phyloP scores from a whole-genome alignment of 2,113 vertebrate species.

The Ctenodactylus gundi region DNA sequence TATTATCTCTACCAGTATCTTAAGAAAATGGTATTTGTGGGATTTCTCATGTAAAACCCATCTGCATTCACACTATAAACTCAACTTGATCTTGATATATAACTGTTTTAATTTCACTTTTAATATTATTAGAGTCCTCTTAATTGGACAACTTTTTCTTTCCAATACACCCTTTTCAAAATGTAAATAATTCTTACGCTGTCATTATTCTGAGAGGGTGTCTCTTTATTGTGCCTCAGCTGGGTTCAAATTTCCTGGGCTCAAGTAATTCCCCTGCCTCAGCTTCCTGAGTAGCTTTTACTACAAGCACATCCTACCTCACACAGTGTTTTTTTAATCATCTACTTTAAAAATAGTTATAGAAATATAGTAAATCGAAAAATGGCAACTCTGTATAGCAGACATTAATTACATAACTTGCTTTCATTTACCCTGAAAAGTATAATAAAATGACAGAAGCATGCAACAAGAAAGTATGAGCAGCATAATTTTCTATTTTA shows the following conservation, averaged over 20 bases:
- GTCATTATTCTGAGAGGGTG: background rate
- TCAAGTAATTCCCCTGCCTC: too few relatives aligned
- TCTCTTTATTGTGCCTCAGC: background rate
- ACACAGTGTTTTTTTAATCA: background rate
- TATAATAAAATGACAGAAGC: background rate
- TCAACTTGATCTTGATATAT: background rate
- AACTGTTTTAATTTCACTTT: background rate
- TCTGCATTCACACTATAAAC: background rate
- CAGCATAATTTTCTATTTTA: background rate
- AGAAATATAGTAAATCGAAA: background rate
- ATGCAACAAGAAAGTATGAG: background rate
- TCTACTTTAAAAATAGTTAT: background rate
- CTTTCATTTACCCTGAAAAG: background rate
- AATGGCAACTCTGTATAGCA: background rate
- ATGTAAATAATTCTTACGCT: background rate
- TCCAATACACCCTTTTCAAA: background rate
- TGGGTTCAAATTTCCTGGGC: too few relatives aligned
- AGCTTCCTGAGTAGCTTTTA: background rate
- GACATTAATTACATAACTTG: background rate
- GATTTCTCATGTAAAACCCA: background rate
- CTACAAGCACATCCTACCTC: background rate
- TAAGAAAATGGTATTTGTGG: background rate
- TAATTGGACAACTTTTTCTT: background rate
- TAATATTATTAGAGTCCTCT: background rate
- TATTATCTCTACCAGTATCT: background rate